Evolutionary conservation across 2,888 invertebrate species (phyloP).

Genomic region (Hyles lineata): DNA sequence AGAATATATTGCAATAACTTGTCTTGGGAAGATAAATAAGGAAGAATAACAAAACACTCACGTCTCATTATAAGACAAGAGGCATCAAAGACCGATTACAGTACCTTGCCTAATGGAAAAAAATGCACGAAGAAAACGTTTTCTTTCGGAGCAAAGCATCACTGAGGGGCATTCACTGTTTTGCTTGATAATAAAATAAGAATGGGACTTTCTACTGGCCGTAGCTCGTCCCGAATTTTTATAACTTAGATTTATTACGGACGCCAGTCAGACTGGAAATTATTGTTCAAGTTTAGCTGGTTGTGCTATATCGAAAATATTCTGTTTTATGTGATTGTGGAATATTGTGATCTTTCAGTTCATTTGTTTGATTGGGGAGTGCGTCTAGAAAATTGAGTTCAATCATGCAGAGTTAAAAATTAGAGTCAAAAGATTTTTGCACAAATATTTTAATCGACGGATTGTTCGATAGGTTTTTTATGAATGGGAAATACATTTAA

Average conservation of each 20-base stretch:
- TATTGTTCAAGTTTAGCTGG: slow-evolving; percentile 39
- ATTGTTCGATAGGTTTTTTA: too few species aligned
- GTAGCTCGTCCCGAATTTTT: slow-evolving; percentile 53
- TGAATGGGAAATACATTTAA: too few species aligned
- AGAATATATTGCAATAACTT: slow-evolving; percentile 1
- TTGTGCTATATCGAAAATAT: slow-evolving; percentile 35
- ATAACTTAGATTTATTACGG: slow-evolving; percentile 57
- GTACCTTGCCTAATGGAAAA: slow-evolving; percentile 30
- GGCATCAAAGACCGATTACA: slow-evolving; percentile 15
- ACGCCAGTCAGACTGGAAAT: slow-evolving; percentile 53
- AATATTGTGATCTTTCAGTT: not conserved
- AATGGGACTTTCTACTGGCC: slow-evolving; percentile 50
- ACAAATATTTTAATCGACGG: too few species aligned
- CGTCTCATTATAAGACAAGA: slow-evolving; percentile 22
- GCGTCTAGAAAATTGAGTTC: not conserved
- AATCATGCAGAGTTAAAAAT: too few species aligned
- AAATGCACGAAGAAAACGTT: slow-evolving; percentile 49
- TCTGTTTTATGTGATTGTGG: not conserved
- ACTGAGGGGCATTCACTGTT: slow-evolving; percentile 41
- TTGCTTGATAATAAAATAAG: slow-evolving; percentile 53
- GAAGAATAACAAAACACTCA: slow-evolving; percentile 19
- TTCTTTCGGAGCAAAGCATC: slow-evolving; percentile 36
- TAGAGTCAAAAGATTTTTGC: too few species aligned
- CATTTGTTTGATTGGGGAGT: not conserved
- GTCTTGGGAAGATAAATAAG: slow-evolving; percentile 18